Conservation (phyloP, 2,113 vertebrate species). For the Callithrix jacchus region DNA sequence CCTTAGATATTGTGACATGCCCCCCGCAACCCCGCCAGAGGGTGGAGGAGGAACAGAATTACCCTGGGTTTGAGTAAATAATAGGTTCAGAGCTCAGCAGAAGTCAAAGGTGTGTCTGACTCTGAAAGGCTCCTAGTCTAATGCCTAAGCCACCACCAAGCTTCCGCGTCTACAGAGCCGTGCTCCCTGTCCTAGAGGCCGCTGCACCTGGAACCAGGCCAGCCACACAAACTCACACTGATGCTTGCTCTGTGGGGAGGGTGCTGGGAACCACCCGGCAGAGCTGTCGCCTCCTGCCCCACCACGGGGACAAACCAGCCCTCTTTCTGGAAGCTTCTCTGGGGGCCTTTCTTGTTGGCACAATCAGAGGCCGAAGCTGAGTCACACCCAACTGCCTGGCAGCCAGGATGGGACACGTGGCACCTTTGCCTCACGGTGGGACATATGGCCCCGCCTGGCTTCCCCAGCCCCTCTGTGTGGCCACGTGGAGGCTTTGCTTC, state of each 20-base stretch:
- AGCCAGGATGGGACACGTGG: too few species aligned
- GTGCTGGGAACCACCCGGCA: neutral
- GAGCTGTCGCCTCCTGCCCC: neutral
- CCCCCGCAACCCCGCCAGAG: neutral
- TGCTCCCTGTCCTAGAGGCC: neutral
- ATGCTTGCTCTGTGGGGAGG: too few species aligned
- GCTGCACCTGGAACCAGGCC: too few species aligned
- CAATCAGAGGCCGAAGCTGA: too few species aligned
- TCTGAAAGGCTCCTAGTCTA: neutral
- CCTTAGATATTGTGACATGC: fast-evolving
- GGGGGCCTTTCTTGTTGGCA: neutral
- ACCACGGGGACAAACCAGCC: neutral
- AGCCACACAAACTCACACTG: neutral
- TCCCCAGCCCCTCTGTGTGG: too few species aligned
- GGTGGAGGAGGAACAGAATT: neutral
- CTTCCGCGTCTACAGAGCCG: fast-evolving
- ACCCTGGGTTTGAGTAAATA: neutral
- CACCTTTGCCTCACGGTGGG: neutral
- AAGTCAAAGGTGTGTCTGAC: neutral
- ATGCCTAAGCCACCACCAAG: neutral
- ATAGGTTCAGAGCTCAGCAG: neutral
- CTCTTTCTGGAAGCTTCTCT: neutral
- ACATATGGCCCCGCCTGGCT: neutral
- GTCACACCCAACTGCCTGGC: neutral
- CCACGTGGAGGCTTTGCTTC: neutral